Percentiles rank a stretch among this genome's conserved stretches.
These are phyloP conservation scores for Machimus atricapillus DNA, from an alignment of 2,888 invertebrate genomes.

Conservation along the genomic window DNA sequence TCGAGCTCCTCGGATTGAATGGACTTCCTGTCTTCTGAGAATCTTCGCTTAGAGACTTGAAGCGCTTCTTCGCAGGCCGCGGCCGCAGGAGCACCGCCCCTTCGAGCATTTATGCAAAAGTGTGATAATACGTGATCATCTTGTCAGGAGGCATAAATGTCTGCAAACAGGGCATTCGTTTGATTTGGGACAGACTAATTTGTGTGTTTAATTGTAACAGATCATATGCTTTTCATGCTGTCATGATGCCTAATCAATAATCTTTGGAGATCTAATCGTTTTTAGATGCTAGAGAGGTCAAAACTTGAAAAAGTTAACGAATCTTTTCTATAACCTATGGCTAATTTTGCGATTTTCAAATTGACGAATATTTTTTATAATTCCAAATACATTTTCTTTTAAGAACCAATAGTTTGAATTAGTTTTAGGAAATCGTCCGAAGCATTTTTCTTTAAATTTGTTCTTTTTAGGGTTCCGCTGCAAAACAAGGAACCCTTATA, in stretches of 20 bases:
- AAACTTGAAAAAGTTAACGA: too few species aligned
- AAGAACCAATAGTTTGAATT: too few species aligned
- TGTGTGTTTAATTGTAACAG: background rate
- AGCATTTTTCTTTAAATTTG: too few species aligned
- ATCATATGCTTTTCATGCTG: background rate
- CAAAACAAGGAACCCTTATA: too few species aligned
- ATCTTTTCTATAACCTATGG: too few species aligned
- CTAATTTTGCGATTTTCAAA: too few species aligned
- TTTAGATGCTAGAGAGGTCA: background rate
- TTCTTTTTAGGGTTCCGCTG: too few species aligned
- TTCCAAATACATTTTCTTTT: too few species aligned
- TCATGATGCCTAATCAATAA: background rate
- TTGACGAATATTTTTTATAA: too few species aligned
- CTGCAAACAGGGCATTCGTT: background rate
- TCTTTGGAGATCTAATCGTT: background rate
- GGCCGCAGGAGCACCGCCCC: background rate
- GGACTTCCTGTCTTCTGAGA: background rate
- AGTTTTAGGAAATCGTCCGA: too few species aligned
- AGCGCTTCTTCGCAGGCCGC: background rate
- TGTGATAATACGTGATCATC: constrained; percentile 21
- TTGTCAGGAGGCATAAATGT: background rate
- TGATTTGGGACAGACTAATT: background rate
- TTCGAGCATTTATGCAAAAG: background rate
- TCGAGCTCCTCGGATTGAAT: background rate
- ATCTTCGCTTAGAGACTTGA: background rate